These are phyloP conservation scores for Heliconius hortense DNA, from an alignment of 2,888 invertebrate genomes.

Conservation along the genomic window DNA sequence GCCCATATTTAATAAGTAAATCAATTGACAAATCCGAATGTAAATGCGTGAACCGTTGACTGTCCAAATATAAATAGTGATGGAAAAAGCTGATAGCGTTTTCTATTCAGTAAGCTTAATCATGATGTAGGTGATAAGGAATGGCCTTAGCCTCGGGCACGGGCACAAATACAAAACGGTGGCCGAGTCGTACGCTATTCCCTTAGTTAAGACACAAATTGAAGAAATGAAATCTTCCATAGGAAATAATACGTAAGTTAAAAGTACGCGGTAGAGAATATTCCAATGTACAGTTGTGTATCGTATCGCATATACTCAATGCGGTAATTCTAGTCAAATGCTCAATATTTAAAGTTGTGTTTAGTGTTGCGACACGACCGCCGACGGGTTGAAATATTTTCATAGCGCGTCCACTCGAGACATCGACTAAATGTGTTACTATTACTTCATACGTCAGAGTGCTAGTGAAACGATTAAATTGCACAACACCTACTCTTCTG, in stretches of 20 bases:
- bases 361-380: constrained; percentile 54
- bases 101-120: constrained; percentile 57
- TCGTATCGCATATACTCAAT: constrained; percentile 44
- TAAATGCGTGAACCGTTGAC: constrained; percentile 59
- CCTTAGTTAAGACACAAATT: constrained; percentile 72
- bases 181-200: constrained; percentile 67
- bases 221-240: constrained; percentile 78
- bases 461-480: constrained; percentile 55
- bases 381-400: constrained; percentile 60
- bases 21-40: constrained; percentile 67
- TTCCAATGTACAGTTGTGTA: constrained; percentile 49
- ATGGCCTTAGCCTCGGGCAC: constrained; percentile 64
- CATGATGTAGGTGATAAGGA: constrained; percentile 55
- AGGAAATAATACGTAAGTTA: constrained; percentile 76
- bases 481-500: constrained; percentile 60
- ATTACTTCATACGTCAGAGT: constrained; percentile 69
- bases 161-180: constrained; percentile 66
- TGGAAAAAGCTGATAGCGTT: constrained; percentile 60
- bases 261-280: constrained; percentile 64
- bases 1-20: constrained; percentile 78
- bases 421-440: constrained; percentile 81
- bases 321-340: constrained; percentile 61
- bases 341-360: constrained; percentile 68
- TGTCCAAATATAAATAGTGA: constrained; percentile 61
- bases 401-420: constrained; percentile 67